Base-by-base conservation (phyloP, 2,888 invertebrate genomes). In the Phalera bucephala region DNA sequence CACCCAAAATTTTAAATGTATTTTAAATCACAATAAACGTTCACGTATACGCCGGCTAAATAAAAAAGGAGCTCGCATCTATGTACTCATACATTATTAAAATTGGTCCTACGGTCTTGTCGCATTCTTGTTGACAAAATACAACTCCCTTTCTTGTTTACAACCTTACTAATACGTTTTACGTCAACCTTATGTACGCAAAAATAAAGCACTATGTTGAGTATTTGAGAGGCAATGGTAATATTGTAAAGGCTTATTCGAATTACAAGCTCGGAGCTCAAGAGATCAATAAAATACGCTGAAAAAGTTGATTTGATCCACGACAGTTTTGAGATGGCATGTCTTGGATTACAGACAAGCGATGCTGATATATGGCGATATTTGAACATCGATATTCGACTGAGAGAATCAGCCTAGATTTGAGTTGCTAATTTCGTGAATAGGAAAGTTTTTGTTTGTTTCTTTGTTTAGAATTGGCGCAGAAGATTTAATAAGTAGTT, bases 241-340 rank as follows among this genome's bases (percentile, higher is more conserved):
- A 45, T 20, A 33, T 60, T 50, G 62, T 38, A 29, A 32, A 44
- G 44, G 63, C 53, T 71, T 77, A 74, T 72, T 79, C 71, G 75
- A 72, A 79, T 79, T 74, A 77, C 73, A 73, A 61, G 56, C 65
- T 58, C 54, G 51, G 52, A 57, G 63, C 55, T 73, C 66, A 62
- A 64, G 66, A 71, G 67, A 67, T 73, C 78, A 77, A 80, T 79
- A 78, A 67, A 77, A 67, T 73, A 72, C 69, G 73, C 74, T 76
- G 70, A 68, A 76, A 73, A 75, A 76, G 71, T 72, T 67, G 72
- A 73, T 77, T 75, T 75, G 71, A 71, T 73, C 70, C 64, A 67
- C 52, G 67, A 72, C 29, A 26, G 67, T 61, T 58, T 42, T 45
- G 41, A 45, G 56, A 54, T 43, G 45, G 31, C 31, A 41, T 3